Evolutionary conservation across 1,140 invertebrate species (phyloP).

Genomic region (Cryptotermes secundus): DNA sequence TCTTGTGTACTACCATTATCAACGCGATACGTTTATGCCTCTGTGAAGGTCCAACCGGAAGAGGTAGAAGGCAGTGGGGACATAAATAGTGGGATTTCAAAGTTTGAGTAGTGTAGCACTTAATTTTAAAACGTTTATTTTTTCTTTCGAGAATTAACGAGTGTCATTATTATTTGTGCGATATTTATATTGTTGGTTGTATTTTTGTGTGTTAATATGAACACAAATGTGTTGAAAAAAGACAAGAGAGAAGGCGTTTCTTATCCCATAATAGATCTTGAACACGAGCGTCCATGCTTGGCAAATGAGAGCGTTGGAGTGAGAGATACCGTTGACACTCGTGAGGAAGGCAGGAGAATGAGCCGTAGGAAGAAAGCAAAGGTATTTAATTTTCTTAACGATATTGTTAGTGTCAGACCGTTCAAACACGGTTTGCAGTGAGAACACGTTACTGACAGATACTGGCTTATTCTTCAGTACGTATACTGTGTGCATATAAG

Average conservation of each 20-base stretch:
- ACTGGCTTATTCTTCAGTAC: no score
- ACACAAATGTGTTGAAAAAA: neutral
- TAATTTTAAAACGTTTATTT: neutral
- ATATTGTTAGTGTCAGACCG: no score
- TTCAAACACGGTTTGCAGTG: no score
- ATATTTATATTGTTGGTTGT: neutral
- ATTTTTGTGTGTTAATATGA: slow-evolving; percentile 22
- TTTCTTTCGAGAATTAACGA: neutral
- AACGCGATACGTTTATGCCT: neutral
- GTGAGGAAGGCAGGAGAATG: slow-evolving; percentile 50
- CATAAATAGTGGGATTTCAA: slow-evolving; percentile 18
- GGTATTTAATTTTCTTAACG: slow-evolving; percentile 49
- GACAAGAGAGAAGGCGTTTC: slow-evolving; percentile 22
- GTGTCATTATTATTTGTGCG: neutral
- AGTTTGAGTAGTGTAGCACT: neutral
- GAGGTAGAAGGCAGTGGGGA: neutral
- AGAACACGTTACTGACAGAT: no score
- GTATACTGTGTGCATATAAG: no score
- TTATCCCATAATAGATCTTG: slow-evolving; percentile 1
- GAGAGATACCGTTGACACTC: neutral
- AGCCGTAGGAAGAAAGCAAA: slow-evolving; percentile 66
- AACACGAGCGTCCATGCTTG: slow-evolving; percentile 26
- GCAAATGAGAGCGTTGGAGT: neutral
- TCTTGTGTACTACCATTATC: neutral
- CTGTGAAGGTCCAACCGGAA: neutral